Evolutionary conservation across 1,140 invertebrate species (phyloP).

Genomic region (Drosophila santomea): DNA sequence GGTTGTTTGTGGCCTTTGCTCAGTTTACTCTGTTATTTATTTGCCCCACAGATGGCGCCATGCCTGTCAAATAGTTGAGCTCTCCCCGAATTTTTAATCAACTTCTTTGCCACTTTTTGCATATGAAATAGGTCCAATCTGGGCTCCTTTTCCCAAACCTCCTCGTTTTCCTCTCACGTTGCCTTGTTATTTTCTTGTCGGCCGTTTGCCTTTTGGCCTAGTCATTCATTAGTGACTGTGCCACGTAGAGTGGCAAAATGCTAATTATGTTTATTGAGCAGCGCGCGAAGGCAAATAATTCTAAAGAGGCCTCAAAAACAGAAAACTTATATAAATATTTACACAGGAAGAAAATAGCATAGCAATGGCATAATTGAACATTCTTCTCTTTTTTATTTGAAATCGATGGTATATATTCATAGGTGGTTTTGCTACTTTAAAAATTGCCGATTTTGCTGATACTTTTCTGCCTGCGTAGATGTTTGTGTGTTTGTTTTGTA

Average conservation of each 20-base stretch:
- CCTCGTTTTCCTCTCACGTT: not conserved
- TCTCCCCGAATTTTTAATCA: slow-evolving; percentile 79
- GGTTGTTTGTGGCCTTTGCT: slow-evolving; percentile 50
- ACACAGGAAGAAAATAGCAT: not conserved
- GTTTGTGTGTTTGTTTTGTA: slow-evolving; percentile 16
- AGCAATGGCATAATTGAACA: not conserved
- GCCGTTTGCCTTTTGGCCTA: slow-evolving; percentile 48
- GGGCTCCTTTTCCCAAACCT: not conserved
- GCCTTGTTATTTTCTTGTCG: slow-evolving; percentile 10
- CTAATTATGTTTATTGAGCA: slow-evolving; percentile 81
- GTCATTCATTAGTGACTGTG: slow-evolving; percentile 71
- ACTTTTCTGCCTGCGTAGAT: slow-evolving; percentile 9
- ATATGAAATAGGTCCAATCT: slow-evolving; percentile 62
- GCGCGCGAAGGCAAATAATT: slow-evolving; percentile 48
- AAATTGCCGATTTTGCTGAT: not conserved
- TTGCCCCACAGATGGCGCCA: slow-evolving; percentile 67
- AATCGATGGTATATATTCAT: no score
- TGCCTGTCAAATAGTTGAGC: slow-evolving; percentile 78
- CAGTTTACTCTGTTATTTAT: slow-evolving; percentile 76
- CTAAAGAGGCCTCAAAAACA: slow-evolving; percentile 23
- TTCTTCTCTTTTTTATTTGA: no score
- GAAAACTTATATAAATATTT: slow-evolving; percentile 22
- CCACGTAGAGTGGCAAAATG: slow-evolving; percentile 78
- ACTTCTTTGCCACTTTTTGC: slow-evolving; percentile 67
- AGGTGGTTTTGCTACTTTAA: not conserved